phyloP scores from a whole-genome alignment of 2,888 invertebrate species.

The Andrena haemorrhoa region DNA sequence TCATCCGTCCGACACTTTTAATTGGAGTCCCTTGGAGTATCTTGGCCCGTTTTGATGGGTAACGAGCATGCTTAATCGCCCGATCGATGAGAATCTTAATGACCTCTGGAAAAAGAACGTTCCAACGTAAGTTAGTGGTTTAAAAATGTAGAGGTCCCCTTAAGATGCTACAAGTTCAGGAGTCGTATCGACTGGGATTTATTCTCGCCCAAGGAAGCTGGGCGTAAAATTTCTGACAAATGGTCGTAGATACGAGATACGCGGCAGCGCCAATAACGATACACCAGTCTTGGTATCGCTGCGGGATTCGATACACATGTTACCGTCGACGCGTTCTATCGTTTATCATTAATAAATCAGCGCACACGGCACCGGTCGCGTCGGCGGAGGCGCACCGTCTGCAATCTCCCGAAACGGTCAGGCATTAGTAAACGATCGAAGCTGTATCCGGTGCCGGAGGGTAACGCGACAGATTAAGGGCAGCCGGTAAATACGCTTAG shows the following conservation, averaged over 20 bases:
- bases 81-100: constrained; percentile 20
- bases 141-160: background rate
- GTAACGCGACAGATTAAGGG: constrained; percentile 72
- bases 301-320: constrained; percentile 11
- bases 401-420: constrained; percentile 39
- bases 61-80: constrained; percentile 4
- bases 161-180: too few species aligned
- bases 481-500: constrained; percentile 72
- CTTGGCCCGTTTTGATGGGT: background rate
- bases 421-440: constrained; percentile 44
- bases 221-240: background rate
- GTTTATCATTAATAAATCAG: constrained; percentile 41
- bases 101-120: constrained; percentile 4
- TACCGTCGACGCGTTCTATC: constrained; percentile 16
- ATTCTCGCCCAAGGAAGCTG: background rate
- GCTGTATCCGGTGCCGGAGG: constrained; percentile 41
- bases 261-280: constrained; percentile 17
- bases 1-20: constrained; percentile 24
- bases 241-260: background rate
- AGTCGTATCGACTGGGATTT: background rate
- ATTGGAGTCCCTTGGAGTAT: constrained; percentile 24
- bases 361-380: background rate
- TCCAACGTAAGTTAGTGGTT: background rate
- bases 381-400: background rate
- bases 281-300: background rate